Evolutionary conservation across 1,140 invertebrate species (phyloP).

Genomic region (Ruditapes philippinarum): DNA sequence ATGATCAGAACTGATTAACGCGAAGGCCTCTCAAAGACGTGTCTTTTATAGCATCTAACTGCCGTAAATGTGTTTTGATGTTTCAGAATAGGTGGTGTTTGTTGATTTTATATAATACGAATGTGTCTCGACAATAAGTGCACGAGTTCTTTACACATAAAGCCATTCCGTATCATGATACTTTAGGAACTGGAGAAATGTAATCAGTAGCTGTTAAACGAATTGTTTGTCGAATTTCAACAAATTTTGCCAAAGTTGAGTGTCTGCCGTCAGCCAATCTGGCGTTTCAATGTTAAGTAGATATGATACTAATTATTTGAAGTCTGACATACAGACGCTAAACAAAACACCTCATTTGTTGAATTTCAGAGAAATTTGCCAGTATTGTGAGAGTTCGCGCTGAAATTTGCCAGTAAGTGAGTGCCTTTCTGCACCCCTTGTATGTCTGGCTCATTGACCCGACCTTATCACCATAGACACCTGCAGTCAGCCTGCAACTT

Average conservation of each 20-base stretch:
- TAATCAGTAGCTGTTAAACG: background rate
- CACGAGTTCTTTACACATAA: background rate
- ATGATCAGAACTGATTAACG: background rate
- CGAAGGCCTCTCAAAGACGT: background rate
- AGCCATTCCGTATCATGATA: background rate
- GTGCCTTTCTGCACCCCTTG: too few species aligned
- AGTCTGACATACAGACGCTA: constrained; percentile 7
- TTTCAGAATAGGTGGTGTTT: background rate
- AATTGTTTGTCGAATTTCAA: constrained; percentile 8
- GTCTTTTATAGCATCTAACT: background rate
- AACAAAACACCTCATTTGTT: constrained; percentile 36
- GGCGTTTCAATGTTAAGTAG: constrained; percentile 24
- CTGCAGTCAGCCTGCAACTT: constrained; percentile 9
- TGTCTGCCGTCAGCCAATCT: constrained; percentile 14
- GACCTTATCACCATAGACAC: background rate
- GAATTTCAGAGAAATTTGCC: constrained; percentile 8
- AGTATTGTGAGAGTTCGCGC: background rate
- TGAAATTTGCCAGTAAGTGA: too few species aligned
- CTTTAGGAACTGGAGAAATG: background rate
- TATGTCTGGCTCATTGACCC: constrained; percentile 17
- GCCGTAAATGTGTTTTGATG: background rate
- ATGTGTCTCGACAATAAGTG: background rate
- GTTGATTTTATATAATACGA: too few species aligned
- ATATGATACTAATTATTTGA: constrained; percentile 5
- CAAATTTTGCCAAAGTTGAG: constrained; percentile 4